A percentile compares a stretch with the other conserved stretches of the same genome.
Evolutionary conservation across 2,888 invertebrate genomes (phyloP).

Genomic region (Dicycla oo): DNA sequence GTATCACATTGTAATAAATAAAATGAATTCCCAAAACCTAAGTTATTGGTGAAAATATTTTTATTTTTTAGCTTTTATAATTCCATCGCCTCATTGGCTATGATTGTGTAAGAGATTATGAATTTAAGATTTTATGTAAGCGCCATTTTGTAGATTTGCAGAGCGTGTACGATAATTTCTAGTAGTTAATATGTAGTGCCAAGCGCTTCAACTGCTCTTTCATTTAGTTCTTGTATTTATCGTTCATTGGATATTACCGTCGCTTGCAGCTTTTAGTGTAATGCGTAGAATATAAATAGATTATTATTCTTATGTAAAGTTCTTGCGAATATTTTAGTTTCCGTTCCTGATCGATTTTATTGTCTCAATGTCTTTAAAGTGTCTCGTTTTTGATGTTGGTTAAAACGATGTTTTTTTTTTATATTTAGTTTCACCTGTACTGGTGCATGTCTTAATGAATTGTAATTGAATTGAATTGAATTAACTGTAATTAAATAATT

Average conservation of each 20-base stretch:
- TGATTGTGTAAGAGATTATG: conserved; percentile 56
- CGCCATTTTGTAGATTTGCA: conserved; percentile 45
- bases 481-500: no score
- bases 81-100: conserved; percentile 25
- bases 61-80: conserved; percentile 24
- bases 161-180: conserved; percentile 49
- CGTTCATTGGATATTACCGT: conserved; percentile 30
- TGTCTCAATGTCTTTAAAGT: conserved; percentile 33
- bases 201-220: conserved; percentile 28
- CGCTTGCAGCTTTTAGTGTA: conserved; percentile 46
- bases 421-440: no score
- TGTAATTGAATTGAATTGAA: no score
- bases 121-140: conserved; percentile 47
- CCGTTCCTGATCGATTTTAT: conserved; percentile 38
- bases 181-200: conserved; percentile 58
- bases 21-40: conserved; percentile 18
- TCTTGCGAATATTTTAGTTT: conserved; percentile 26
- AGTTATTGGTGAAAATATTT: conserved; percentile 17
- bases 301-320: conserved; percentile 18
- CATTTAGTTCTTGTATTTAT: conserved; percentile 57
- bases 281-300: conserved; percentile 39
- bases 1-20: conserved; percentile 45
- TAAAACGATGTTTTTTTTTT: background rate
- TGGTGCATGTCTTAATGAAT: no score
- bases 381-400: background rate